These are phyloP conservation scores for Setipinna tenuifilis DNA, from an alignment of 2,797 vertebrate species.

Conservation along the genomic window DNA sequence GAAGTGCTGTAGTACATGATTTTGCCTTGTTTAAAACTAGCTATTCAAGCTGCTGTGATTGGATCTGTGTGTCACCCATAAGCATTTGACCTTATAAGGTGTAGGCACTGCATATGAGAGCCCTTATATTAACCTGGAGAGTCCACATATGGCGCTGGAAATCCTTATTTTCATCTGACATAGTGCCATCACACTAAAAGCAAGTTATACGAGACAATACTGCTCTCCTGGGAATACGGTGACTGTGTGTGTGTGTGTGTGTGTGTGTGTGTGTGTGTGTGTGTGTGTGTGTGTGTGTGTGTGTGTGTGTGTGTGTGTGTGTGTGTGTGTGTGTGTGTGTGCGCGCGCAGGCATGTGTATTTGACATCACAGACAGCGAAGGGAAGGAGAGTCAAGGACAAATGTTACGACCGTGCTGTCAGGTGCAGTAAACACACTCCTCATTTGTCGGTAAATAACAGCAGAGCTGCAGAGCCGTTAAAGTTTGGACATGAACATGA, in stretches of 20 bases:
- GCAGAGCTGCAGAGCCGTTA: constrained; percentile 9
- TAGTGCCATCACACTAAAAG: background rate
- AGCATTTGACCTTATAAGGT: background rate
- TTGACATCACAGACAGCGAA: background rate
- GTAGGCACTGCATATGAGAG: background rate
- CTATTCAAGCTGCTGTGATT: background rate
- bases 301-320: background rate
- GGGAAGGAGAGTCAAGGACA: constrained; percentile 19
- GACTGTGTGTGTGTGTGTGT: background rate
- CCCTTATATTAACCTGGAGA: background rate
- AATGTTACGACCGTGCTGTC: background rate
- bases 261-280: background rate
- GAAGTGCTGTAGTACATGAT: background rate
- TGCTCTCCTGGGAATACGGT: background rate
- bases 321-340: background rate
- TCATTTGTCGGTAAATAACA: constrained; percentile 14
- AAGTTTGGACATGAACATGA: background rate
- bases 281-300: background rate
- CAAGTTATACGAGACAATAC: background rate
- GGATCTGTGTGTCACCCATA: too few relatives aligned
- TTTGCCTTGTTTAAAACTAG: background rate
- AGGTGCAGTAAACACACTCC: background rate
- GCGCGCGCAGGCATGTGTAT: background rate
- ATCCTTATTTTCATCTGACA: background rate
- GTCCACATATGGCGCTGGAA: background rate